These are phyloP conservation scores for Elmis aenea DNA, from an alignment of 2,888 invertebrate genomes.

Conservation along the genomic window DNA sequence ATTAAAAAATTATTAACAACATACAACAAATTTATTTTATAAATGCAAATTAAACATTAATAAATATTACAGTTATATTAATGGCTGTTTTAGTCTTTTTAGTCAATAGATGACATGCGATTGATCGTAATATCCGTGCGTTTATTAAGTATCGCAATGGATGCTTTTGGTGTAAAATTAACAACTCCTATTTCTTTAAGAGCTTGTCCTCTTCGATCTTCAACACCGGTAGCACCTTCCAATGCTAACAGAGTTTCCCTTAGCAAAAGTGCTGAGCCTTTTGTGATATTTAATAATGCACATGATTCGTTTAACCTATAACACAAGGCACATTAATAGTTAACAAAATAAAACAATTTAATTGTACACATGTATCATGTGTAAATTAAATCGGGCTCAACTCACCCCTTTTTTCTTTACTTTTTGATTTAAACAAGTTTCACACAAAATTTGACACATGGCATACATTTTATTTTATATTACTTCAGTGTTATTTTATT, in stretches of 20 bases:
- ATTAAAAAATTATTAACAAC: neutral
- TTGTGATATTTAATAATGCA: conserved; percentile 66
- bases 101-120: conserved; percentile 35
- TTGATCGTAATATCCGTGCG: conserved; percentile 53
- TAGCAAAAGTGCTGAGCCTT: conserved; percentile 73
- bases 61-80: too few relatives aligned
- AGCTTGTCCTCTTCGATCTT: conserved; percentile 44
- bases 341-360: too few relatives aligned
- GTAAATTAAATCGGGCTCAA: too few relatives aligned
- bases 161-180: conserved; percentile 50
- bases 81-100: too few relatives aligned
- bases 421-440: too few relatives aligned
- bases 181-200: conserved; percentile 56
- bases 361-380: too few relatives aligned
- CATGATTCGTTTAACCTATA: conserved; percentile 70
- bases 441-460: too few relatives aligned
- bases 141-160: conserved; percentile 53
- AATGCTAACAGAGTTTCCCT: conserved; percentile 56
- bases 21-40: neutral
- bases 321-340: conserved; percentile 10
- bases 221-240: conserved; percentile 48
- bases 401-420: too few relatives aligned
- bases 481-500: too few relatives aligned
- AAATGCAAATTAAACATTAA: neutral
- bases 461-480: too few relatives aligned